Base-by-base conservation (phyloP, 2,888 invertebrate genomes). In the Nipponacmea schrenckii region DNA sequence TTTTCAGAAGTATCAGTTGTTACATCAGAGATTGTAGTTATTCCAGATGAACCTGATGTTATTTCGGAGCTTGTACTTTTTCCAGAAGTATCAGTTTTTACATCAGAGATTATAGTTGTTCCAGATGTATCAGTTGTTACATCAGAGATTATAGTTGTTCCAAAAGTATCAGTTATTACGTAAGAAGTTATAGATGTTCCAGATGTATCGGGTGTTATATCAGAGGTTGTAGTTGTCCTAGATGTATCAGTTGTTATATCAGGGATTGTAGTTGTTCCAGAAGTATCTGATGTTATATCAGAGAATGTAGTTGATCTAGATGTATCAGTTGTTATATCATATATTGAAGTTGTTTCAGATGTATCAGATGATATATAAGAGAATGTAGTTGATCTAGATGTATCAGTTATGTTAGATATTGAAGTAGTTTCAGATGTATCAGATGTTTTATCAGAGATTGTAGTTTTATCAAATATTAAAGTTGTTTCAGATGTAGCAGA, bases 181-280 rank as follows among this genome's bases (percentile, higher is more conserved):
- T 44, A 5, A 20, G n/a, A 20, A 17, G 15, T 31, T 24, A 0
- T 14, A 3, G 65, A 17, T 24, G 45, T 12, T 14, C 5, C n/a
- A 12, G 24, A 10, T 56, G 1, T 20, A 56, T 45, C 64, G 7
- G 7, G 12, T 15, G 65, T 45, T 45, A 39, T 44, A 24, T 45
- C 65, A n/a, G 12, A 4, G 8, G 10, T 8, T 65, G 65, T 44
- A 46, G 15, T 17, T 7, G 45, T 17, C 1, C 3, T 27, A 8
- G 63, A 20, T 69, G 69, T 69, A 44, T 45, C 15, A 24, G 26
- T 67, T 17, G 17, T 31, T 10, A 12, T 48, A 65, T 48, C 67
- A 24, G 24, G 2, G 24, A 48, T 2, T 48, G 67, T 67, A 46
- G 67, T 31, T 4, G 27, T 26, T n/a, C 50, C 48, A 20, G 44